These are phyloP conservation scores for Tetraneura akinire DNA, from an alignment of 1,140 invertebrate genomes.

Conservation along the genomic window DNA sequence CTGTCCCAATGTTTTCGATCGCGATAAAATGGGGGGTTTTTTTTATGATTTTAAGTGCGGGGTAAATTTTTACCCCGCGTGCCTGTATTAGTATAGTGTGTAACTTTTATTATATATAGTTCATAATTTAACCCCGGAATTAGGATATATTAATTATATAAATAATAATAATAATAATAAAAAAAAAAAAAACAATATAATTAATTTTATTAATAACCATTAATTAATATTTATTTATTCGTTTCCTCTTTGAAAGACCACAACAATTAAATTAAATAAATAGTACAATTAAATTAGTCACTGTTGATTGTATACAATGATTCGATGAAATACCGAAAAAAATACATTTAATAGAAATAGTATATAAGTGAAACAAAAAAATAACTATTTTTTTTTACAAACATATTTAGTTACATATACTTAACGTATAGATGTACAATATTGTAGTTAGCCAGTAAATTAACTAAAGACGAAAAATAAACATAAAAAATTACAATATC, in stretches of 20 bases:
- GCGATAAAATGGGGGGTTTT: too few species aligned
- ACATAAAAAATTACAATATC: constrained; percentile 39
- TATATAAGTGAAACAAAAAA: constrained; percentile 33
- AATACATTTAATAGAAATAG: constrained; percentile 47
- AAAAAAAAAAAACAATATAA: not conserved
- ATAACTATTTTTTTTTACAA: constrained; percentile 46
- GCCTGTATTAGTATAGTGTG: too few species aligned
- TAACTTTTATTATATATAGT: too few species aligned
- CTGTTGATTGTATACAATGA: constrained; percentile 49
- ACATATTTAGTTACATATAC: constrained; percentile 38
- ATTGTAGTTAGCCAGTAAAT: constrained; percentile 25
- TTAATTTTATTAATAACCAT: constrained; percentile 42
- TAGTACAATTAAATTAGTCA: constrained; percentile 45
- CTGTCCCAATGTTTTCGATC: too few species aligned
- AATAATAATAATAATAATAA: not conserved
- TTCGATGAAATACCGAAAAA: constrained; percentile 32
- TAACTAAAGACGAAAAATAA: constrained; percentile 28
- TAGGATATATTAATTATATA: too few species aligned
- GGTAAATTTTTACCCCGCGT: too few species aligned
- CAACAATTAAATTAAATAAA: constrained; percentile 46
- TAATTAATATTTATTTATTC: constrained; percentile 50
- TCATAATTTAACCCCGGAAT: too few species aligned
- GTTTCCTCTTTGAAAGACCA: constrained; percentile 45
- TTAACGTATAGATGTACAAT: constrained; percentile 23
- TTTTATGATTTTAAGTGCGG: too few species aligned